phyloP scores from a whole-genome alignment of 2,888 invertebrate genomes.

The Cryptocephalus moraei region DNA sequence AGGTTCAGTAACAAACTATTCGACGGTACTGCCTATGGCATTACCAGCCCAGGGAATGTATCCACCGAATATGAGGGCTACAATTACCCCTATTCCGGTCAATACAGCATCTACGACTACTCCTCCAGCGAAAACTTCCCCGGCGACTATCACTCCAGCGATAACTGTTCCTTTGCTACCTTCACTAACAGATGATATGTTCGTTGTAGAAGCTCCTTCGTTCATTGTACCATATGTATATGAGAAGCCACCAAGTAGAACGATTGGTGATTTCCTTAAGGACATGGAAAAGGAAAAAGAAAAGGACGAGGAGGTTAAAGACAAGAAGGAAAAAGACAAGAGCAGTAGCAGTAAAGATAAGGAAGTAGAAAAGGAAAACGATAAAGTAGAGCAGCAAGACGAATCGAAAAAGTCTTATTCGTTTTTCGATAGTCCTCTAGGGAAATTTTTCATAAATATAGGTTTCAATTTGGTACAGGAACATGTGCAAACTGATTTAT shows the following conservation, averaged over 20 bases:
- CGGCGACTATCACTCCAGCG: conserved; percentile 26
- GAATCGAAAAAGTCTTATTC: conserved; percentile 40
- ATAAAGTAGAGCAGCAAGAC: conserved; percentile 29
- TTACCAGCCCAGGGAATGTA: conserved; percentile 55
- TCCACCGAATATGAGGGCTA: conserved; percentile 48
- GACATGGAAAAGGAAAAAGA: conserved; percentile 39
- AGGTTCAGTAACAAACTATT: not conserved
- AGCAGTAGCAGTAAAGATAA: conserved; percentile 41
- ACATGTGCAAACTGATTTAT: conserved; percentile 83
- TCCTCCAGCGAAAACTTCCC: conserved; percentile 26
- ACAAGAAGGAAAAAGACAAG: conserved; percentile 33
- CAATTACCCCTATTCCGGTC: conserved; percentile 46
- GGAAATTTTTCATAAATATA: conserved; percentile 85
- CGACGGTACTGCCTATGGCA: conserved; percentile 39
- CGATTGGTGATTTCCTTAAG: conserved; percentile 62
- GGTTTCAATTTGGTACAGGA: conserved; percentile 87
- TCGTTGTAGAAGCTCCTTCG: conserved; percentile 84
- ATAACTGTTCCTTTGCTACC: conserved; percentile 56
- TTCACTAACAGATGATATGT: conserved; percentile 83
- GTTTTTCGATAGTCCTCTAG: conserved; percentile 79
- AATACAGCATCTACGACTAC: conserved; percentile 24
- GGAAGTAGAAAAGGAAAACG: conserved; percentile 30
- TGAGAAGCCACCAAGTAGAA: conserved; percentile 76
- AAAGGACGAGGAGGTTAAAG: conserved; percentile 27
- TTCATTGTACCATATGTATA: conserved; percentile 91